These are phyloP conservation scores for Sus scrofa DNA, from an alignment of 2,113 vertebrate species.

Conservation along the genomic window T2T-Sscrofa CM000820.6:138292001-138292500, in stretches of 20 bases:
- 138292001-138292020: neutral
- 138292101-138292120: neutral
- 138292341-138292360: neutral
- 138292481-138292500: neutral
- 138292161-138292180: neutral
- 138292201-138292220: neutral
- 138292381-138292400: neutral
- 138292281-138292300: too few species aligned
- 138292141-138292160: slow-evolving; percentile 26
- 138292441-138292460: neutral
- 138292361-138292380: neutral
- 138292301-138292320: neutral
- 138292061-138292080: neutral
- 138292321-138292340: neutral
- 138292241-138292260: neutral
- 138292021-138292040: neutral
- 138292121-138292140: neutral
- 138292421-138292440: neutral
- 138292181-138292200: neutral
- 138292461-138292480: neutral
- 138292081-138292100: neutral
- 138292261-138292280: neutral
- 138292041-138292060: neutral
- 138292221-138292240: neutral
- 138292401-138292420: neutral